Conservation (phyloP, 2,113 vertebrate genomes). For the Tragelaphus strepsiceros region DNA sequence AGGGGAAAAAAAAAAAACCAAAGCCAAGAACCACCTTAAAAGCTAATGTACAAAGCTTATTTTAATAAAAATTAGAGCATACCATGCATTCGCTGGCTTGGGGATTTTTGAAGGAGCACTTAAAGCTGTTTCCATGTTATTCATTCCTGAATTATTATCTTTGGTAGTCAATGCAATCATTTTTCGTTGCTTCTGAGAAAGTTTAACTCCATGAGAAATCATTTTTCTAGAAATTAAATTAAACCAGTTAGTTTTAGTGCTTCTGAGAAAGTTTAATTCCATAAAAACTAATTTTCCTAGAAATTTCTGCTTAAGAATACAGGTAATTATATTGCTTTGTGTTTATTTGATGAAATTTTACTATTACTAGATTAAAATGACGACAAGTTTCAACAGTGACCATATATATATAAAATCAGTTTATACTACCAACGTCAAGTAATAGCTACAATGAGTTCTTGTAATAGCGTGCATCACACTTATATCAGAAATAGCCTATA, state of each 20-base stretch:
- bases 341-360: not conserved
- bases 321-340: not conserved
- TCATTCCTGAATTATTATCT: constrained; percentile 80
- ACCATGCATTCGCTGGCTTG: constrained; percentile 90
- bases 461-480: not conserved
- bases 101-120: constrained; percentile 76
- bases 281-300: constrained; percentile 79
- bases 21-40: not conserved
- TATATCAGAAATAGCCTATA: not conserved
- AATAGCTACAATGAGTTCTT: not conserved
- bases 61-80: constrained; percentile 69
- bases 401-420: not conserved
- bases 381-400: not conserved
- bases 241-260: constrained; percentile 29
- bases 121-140: constrained; percentile 78
- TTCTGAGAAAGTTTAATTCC: constrained; percentile 80
- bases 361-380: constrained; percentile 26
- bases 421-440: not conserved
- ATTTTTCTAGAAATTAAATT: constrained; percentile 80
- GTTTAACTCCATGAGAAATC: constrained; percentile 83
- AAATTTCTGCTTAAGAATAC: constrained; percentile 41
- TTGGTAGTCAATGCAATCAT: constrained; percentile 92
- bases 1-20: not conserved
- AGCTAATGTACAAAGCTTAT: not conserved
- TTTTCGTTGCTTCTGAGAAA: constrained; percentile 98